Base-by-base conservation (phyloP, 2,888 invertebrate genomes). In the Spodoptera picta region DNA sequence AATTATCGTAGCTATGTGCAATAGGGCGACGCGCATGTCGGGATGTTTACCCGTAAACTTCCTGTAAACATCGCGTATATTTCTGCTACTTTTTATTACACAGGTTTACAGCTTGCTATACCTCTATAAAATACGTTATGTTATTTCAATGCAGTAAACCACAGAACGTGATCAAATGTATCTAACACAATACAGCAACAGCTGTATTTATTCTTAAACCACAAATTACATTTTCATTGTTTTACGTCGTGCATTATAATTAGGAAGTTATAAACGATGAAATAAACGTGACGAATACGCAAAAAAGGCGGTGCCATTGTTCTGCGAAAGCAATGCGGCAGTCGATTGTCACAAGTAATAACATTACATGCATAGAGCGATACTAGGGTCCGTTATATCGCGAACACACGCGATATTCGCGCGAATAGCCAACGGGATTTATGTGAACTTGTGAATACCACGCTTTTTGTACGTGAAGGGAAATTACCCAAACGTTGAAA, bases 371-470 rank as follows among this genome's bases (percentile, higher is more conserved):
- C 70, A 71, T 77, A 73, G 57, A 73, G 55, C 68, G 76, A 79
- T 80, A 69, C 71, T 65, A 65, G 54, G 75, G 68, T 55, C 87
- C 86, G 89, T 89, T 87, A 88, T 80, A 81, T 84, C 79, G 84
- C 85, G 84, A 83, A 80, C 83, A 83, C 85, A 88, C 88, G 86
- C 85, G 82, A 89, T 82, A 73, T 80, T 62, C 77, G 80, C 81
- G 81, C 81, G 80, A 84, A 80, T 76, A 54, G 31, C 59, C 80
- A 87, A 87, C 86, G 85, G 85, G 83, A 83, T 79, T 77, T 69
- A 65, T 73, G 69, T 69, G 59, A 72, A 69, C 62, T 65, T 73
- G 69, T 69, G 57, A 72, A 69, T 60, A 69, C 62, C 62, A 60
- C 51, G 60, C 46, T 61, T 67, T 52, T 65, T 62, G 55, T 46